A percentile compares a stretch with the other conserved stretches of the same genome.
These are phyloP conservation scores for Leptopilina clavipes DNA, from an alignment of 1,140 invertebrate genomes.

Conservation along the genomic window DNA sequence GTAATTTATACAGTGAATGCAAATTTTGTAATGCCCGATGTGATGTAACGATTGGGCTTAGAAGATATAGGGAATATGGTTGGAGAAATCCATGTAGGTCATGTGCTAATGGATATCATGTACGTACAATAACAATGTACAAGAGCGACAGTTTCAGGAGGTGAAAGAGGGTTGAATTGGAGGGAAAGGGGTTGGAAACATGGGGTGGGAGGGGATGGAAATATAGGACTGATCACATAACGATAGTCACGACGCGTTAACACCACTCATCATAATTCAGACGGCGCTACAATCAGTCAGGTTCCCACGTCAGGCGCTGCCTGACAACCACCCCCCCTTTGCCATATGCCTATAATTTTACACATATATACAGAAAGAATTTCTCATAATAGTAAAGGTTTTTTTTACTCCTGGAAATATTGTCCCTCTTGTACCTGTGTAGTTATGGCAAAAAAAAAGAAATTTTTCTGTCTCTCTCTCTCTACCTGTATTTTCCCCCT, in stretches of 20 bases:
- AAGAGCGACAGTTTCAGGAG: constrained; percentile 8
- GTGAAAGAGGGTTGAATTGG: background rate
- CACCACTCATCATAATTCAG: constrained; percentile 28
- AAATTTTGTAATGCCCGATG: too few relatives aligned
- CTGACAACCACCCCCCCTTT: background rate
- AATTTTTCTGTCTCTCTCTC: too few relatives aligned
- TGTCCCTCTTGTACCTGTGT: too few relatives aligned
- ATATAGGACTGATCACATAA: constrained; percentile 32
- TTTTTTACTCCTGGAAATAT: background rate
- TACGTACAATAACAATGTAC: constrained; percentile 26
- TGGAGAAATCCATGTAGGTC: constrained; percentile 10
- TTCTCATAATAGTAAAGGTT: background rate
- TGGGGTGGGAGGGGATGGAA: background rate
- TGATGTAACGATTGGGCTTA: too few relatives aligned
- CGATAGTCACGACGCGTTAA: constrained; percentile 28
- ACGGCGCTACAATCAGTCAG: constrained; percentile 6
- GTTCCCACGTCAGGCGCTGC: constrained; percentile 15
- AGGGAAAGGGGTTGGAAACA: background rate
- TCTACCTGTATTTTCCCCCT: too few relatives aligned
- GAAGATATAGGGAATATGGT: background rate
- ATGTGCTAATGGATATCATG: constrained; percentile 6
- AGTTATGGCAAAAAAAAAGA: too few relatives aligned
- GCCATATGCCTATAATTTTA: background rate
- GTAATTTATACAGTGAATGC: too few relatives aligned
- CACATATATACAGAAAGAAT: background rate